Conservation (phyloP, 2,113 vertebrate species). For the Burhinus oedicnemus region DNA sequence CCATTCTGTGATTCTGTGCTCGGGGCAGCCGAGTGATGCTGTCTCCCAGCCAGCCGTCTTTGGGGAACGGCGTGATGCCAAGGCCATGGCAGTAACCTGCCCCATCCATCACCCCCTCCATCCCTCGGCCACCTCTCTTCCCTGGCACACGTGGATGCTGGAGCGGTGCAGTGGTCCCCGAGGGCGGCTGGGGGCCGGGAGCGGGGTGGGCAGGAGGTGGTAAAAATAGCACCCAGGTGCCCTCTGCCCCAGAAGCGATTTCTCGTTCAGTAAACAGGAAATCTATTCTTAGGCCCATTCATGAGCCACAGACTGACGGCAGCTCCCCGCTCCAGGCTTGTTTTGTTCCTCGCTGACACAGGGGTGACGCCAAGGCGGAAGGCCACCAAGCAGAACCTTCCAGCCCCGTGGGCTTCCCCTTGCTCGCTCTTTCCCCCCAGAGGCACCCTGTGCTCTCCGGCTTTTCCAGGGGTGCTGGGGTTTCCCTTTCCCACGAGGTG, state of each 20-base stretch:
- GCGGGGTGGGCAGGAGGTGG: not conserved
- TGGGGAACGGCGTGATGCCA: not conserved
- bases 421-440: not conserved
- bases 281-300: conserved; percentile 60
- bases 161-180: accelerated
- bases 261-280: conserved; percentile 61
- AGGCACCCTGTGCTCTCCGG: accelerated
- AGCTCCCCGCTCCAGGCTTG: not conserved
- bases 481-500: not conserved
- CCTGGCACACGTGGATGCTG: not conserved
- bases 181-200: not conserved
- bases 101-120: not conserved
- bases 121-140: not conserved
- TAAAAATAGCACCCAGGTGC: conserved; percentile 54
- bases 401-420: not conserved
- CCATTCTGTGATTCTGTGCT: not conserved
- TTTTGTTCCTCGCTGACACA: conserved; percentile 25
- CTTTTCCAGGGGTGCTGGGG: not conserved
- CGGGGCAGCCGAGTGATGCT: not conserved
- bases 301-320: not conserved
- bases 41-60: not conserved
- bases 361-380: not conserved
- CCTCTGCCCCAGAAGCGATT: conserved; percentile 37
- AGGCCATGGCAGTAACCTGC: not conserved
- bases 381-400: not conserved